Base-by-base conservation (phyloP, 2,888 invertebrate species). In the Lasioglossum calceatum region DNA sequence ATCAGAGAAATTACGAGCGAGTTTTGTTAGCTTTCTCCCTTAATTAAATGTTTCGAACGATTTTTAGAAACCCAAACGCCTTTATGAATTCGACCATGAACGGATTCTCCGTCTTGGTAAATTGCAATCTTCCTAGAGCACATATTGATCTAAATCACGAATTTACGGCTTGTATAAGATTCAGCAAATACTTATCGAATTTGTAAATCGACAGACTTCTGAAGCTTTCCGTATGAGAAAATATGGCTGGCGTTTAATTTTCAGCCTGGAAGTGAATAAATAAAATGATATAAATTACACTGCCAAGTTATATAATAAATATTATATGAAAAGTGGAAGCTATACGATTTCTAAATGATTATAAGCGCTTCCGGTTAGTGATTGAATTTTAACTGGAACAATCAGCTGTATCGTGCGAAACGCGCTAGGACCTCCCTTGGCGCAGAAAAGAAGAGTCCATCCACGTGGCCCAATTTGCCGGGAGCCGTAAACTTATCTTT, bases 401-500 rank as follows among this genome's bases (percentile, higher is more conserved):
- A 64, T 8, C 36, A 16, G 8, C 19, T 4, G 36, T 36, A 8
- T 23, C 19, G 7, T 36, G 32, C 1, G 39, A 36, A 70, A 10
- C 39, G 23, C 1, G 10, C 10, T 4, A 36, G 19, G n/a, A 39
- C 27, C 39, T 36, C 36, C 23, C 27, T 39, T 27, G 47, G 27
- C 32, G 50, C 23, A 36, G 7, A 32, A 54, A 54, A 67, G 39
- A 12, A 7, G 4, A 47, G 67, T 12, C 2, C 27, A 70, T 8
- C 27, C n/a, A 27, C 19, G 32, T 32, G 64, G 54, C 36, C 44
- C 27, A 54, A 77, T 84, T 84, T 58, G 39, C 27, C 27, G 12
- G 58, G 73, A n/a, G 50, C 16, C 54, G 27, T 19, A 10, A 72
- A 44, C 47, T 64, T 54, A 76, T 79, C 85, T 50, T 19, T 19